These are phyloP conservation scores for Drosophila kurseongensis DNA, from an alignment of 1,140 invertebrate genomes.

Conservation along the genomic window DNA sequence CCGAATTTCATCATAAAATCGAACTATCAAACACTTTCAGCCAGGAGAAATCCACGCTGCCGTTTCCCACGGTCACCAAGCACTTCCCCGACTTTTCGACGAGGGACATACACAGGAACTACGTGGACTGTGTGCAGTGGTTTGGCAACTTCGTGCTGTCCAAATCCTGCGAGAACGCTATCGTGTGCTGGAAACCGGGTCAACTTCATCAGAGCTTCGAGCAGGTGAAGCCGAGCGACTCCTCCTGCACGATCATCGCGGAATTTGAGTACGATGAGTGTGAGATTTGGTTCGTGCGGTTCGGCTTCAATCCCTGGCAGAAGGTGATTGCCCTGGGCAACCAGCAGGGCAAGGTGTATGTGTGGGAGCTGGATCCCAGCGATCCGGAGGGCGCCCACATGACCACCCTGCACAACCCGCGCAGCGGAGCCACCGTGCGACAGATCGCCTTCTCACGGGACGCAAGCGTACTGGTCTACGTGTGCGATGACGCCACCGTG, in stretches of 20 bases:
- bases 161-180: constrained; percentile 98
- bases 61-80: constrained; percentile 95
- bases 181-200: constrained; percentile 86
- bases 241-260: constrained; percentile 87
- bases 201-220: constrained; percentile 72
- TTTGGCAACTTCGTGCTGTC: constrained; percentile 98
- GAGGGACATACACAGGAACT: constrained; percentile 98
- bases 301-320: constrained; percentile 96
- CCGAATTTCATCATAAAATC: constrained; percentile 94
- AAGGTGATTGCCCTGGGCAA: constrained; percentile 95
- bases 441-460: constrained; percentile 96
- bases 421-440: constrained; percentile 93
- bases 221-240: constrained; percentile 73
- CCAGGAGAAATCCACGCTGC: constrained; percentile 89
- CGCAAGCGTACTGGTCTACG: constrained; percentile 90
- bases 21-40: constrained; percentile 94
- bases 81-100: constrained; percentile 99
- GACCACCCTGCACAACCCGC: constrained; percentile 92
- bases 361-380: constrained; percentile 96
- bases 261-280: constrained; percentile 97
- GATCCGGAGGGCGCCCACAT: constrained; percentile 91
- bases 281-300: constrained; percentile 99
- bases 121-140: constrained; percentile 99
- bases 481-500: constrained; percentile 94
- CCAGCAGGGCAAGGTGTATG: constrained; percentile 95